These are phyloP conservation scores for Cercopithecus mona DNA, from an alignment of 2,113 vertebrate genomes.

Conservation along the genomic window DNA sequence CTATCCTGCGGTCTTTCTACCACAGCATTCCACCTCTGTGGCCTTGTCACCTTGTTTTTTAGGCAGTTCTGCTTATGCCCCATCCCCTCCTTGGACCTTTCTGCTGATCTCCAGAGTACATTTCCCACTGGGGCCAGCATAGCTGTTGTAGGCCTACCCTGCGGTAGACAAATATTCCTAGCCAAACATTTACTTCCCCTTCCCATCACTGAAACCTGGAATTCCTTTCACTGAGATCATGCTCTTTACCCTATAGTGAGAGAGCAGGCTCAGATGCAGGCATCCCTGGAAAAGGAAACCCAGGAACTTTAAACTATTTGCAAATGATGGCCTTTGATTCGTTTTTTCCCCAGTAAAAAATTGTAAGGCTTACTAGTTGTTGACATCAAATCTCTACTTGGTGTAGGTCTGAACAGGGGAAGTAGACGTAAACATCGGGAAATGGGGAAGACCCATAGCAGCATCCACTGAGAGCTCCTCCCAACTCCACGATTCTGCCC, in stretches of 20 bases:
- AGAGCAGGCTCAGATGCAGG: background rate
- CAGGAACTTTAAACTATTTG: background rate
- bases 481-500: background rate
- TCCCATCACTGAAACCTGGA: background rate
- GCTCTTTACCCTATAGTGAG: fast-evolving
- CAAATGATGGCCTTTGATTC: background rate
- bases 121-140: background rate
- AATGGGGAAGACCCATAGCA: background rate
- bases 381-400: background rate
- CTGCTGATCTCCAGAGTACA: background rate
- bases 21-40: too few species aligned
- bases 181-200: background rate
- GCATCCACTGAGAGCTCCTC: background rate
- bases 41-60: background rate
- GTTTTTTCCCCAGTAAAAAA: background rate
- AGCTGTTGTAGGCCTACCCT: background rate
- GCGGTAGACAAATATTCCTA: too few species aligned
- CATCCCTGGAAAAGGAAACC: background rate
- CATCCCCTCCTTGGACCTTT: too few species aligned
- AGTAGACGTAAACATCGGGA: background rate
- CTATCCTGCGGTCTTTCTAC: background rate
- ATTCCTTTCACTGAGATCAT: background rate
- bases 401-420: background rate
- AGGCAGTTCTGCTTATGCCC: background rate
- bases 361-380: background rate